These are phyloP conservation scores for Hyppa rectilinea DNA, from an alignment of 2,888 invertebrate genomes.

Conservation along the genomic window DNA sequence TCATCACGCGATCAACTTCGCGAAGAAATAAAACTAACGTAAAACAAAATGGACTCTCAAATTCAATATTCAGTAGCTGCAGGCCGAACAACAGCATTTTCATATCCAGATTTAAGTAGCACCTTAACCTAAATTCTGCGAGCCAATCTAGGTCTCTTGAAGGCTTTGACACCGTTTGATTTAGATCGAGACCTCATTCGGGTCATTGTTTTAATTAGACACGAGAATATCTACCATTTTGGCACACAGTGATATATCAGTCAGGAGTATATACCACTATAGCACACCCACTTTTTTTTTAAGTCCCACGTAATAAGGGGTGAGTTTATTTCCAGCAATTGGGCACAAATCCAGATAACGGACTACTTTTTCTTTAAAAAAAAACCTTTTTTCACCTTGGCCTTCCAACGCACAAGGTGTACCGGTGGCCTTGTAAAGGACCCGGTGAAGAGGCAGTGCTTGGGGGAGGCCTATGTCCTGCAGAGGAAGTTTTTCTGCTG, in stretches of 20 bases:
- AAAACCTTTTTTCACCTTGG: too few species aligned
- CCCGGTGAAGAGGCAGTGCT: too few species aligned
- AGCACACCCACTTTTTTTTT: not conserved
- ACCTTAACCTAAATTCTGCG: constrained; percentile 58
- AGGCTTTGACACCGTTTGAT: constrained; percentile 61
- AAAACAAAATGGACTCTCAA: not conserved
- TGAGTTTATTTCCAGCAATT: not conserved
- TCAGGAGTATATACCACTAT: too few species aligned
- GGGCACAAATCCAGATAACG: not conserved
- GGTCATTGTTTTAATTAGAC: constrained; percentile 45
- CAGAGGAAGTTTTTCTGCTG: too few species aligned
- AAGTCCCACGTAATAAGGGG: not conserved
- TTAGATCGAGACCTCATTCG: constrained; percentile 41
- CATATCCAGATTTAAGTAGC: constrained; percentile 42
- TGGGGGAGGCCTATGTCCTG: too few species aligned
- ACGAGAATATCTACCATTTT: constrained; percentile 11
- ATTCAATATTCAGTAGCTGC: not conserved
- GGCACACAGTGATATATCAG: not conserved
- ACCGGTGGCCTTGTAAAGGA: too few species aligned
- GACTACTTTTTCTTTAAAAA: too few species aligned
- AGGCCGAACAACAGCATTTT: constrained; percentile 23
- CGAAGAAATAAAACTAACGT: not conserved
- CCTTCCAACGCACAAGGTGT: too few species aligned
- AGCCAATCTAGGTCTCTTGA: constrained; percentile 51
- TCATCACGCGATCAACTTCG: not conserved